phyloP scores from a whole-genome alignment of 2,888 invertebrate genomes.

The Andrena fulva region DNA sequence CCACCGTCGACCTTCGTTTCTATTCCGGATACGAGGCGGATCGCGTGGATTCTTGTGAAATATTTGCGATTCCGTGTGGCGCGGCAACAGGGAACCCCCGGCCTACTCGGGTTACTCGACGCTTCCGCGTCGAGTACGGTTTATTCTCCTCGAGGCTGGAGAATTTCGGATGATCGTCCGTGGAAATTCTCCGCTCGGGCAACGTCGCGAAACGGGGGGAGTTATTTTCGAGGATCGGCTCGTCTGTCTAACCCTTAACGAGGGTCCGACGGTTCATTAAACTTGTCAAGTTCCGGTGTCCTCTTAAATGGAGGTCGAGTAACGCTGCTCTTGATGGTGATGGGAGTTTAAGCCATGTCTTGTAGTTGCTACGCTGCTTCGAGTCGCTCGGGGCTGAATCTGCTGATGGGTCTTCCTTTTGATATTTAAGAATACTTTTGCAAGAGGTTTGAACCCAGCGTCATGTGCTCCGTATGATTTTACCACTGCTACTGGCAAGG shows the following conservation, averaged over 20 bases:
- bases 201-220: background rate
- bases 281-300: background rate
- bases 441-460: no score
- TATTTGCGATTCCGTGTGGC: conserved; percentile 49
- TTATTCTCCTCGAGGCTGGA: background rate
- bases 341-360: background rate
- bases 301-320: background rate
- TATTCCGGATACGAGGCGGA: conserved; percentile 9
- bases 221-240: background rate
- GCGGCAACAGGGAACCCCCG: background rate
- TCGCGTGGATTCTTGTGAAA: conserved; percentile 35
- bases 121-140: background rate
- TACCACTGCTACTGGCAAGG: no score
- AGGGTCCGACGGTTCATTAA: background rate
- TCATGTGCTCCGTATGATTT: no score
- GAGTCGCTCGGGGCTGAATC: no score
- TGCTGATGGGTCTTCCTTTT: no score
- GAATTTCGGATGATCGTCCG: background rate
- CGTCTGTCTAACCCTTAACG: background rate
- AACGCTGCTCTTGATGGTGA: background rate
- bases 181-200: background rate
- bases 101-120: background rate
- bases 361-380: no score
- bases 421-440: no score
- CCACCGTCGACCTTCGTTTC: conserved; percentile 48